A percentile compares a stretch with the other conserved stretches of the same genome.
Evolutionary conservation across 1,140 invertebrate species (phyloP).

Genomic region (Sitobion miscanthi): DNA sequence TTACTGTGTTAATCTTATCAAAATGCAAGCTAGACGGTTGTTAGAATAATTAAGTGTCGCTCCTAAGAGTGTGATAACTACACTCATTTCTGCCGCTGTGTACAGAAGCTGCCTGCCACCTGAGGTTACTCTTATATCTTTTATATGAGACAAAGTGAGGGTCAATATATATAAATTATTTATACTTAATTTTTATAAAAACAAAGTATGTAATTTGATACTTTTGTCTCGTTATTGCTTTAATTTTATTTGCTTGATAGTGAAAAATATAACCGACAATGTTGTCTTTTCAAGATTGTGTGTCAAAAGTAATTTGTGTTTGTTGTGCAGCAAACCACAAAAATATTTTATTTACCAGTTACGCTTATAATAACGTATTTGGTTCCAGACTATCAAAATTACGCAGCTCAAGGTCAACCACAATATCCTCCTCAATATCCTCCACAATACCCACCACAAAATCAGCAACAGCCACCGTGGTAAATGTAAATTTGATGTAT

Average conservation of each 20-base stretch:
- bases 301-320: not conserved
- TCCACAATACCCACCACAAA: constrained; percentile 51
- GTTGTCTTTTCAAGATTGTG: not conserved
- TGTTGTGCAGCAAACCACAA: not conserved
- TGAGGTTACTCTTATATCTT: not conserved
- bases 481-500: constrained; percentile 2
- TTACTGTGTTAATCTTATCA: not conserved
- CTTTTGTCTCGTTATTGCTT: not conserved
- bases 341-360: not conserved
- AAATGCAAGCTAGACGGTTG: not conserved
- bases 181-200: too few relatives aligned
- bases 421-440: constrained; percentile 43
- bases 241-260: not conserved
- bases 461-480: constrained; percentile 50
- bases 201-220: not conserved
- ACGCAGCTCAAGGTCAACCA: constrained; percentile 39
- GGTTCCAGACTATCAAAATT: constrained; percentile 28
- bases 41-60: not conserved
- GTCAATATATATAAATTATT: not conserved
- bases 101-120: not conserved
- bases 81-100: not conserved
- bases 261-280: not conserved
- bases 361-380: not conserved
- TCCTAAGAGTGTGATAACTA: not conserved
- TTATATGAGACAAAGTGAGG: not conserved